phyloP scores from a whole-genome alignment of 2,888 invertebrate genomes.

The Selenia dentaria region DNA sequence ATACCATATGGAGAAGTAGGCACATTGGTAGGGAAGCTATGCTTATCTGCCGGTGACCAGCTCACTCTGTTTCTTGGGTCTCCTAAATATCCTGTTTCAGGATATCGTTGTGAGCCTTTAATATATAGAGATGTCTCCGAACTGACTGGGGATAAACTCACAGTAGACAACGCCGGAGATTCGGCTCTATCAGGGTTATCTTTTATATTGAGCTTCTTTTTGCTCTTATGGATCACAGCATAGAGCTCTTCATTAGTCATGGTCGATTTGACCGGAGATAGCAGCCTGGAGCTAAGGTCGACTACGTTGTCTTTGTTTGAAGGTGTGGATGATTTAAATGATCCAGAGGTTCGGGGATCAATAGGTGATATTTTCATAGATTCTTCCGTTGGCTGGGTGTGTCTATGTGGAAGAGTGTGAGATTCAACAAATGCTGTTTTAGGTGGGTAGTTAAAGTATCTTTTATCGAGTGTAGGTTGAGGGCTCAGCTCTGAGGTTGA shows the following conservation, averaged over 20 bases:
- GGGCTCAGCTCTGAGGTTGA: constrained; percentile 43
- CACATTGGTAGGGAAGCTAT: constrained; percentile 52
- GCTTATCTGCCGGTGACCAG: constrained; percentile 85
- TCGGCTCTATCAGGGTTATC: constrained; percentile 77
- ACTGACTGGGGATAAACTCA: constrained; percentile 78
- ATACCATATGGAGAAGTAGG: constrained; percentile 41
- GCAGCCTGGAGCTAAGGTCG: constrained; percentile 77
- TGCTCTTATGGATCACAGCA: constrained; percentile 91
- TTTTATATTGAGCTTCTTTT: constrained; percentile 89
- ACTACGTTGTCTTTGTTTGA: constrained; percentile 79
- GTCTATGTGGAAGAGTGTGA: constrained; percentile 37
- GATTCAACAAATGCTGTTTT: constrained; percentile 41
- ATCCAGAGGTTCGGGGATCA: constrained; percentile 84
- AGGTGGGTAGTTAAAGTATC: constrained; percentile 45
- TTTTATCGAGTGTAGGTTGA: constrained; percentile 34
- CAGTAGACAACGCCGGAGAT: constrained; percentile 72
- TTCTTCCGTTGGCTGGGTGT: constrained; percentile 48
- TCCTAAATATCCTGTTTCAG: constrained; percentile 86
- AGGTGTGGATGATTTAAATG: constrained; percentile 89
- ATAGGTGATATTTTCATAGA: constrained; percentile 87
- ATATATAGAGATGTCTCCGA: constrained; percentile 75
- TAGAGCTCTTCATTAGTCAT: constrained; percentile 92
- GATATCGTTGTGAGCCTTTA: constrained; percentile 74
- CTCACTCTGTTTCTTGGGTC: constrained; percentile 85
- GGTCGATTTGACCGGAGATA: constrained; percentile 88